phyloP scores from a whole-genome alignment of 2,113 vertebrate species.

The Monopterus albus region DNA sequence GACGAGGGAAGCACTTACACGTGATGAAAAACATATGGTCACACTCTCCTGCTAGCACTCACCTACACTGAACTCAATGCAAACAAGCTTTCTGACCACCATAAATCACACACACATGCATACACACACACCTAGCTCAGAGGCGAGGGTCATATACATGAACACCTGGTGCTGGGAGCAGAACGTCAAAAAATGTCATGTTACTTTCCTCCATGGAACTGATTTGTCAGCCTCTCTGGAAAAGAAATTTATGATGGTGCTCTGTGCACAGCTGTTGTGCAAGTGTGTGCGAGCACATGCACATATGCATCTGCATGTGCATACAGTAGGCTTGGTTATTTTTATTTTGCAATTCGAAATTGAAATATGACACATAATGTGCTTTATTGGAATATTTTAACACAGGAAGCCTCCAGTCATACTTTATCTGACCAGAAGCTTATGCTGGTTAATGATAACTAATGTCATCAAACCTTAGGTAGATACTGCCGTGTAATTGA shows the following conservation, averaged over 20 bases:
- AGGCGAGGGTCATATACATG: conserved; percentile 61
- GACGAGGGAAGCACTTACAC: conserved; percentile 45
- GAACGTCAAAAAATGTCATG: conserved; percentile 54
- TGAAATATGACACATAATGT: not conserved
- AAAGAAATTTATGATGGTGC: conserved; percentile 55
- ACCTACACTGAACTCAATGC: conserved; percentile 72
- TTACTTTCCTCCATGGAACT: conserved; percentile 66
- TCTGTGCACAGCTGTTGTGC: conserved; percentile 38
- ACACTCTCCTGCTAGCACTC: conserved; percentile 59
- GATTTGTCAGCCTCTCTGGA: conserved; percentile 71
- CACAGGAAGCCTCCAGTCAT: too few species aligned
- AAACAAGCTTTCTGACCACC: conserved; percentile 73
- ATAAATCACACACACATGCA: conserved; percentile 52
- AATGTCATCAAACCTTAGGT: too few species aligned
- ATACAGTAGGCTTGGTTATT: conserved; percentile 18
- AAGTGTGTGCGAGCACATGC: conserved; percentile 33
- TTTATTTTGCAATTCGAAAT: not conserved
- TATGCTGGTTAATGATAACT: too few species aligned
- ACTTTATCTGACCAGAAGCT: too few species aligned
- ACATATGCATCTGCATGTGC: conserved; percentile 16
- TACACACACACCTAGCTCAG: conserved; percentile 51
- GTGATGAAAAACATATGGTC: conserved; percentile 77
- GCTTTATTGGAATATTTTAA: too few species aligned
- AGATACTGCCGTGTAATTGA: too few species aligned
- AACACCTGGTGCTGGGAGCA: conserved; percentile 69